phyloP scores from a whole-genome alignment of 2,797 vertebrate genomes.

The Podarcis lilfordi region DNA sequence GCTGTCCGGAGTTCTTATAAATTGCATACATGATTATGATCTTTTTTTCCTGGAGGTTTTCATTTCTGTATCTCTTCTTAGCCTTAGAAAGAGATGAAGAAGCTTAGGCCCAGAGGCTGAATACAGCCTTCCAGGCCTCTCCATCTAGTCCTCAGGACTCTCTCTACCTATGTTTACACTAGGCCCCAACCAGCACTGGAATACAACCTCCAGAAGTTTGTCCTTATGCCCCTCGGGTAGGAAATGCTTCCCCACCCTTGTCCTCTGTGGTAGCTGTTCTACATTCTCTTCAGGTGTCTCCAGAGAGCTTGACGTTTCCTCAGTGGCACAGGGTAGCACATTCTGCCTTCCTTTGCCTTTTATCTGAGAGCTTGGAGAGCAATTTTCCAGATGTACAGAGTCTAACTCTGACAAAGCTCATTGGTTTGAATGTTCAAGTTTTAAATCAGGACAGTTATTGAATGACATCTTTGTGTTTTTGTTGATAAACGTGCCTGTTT shows the following conservation, averaged over 20 bases:
- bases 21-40: neutral
- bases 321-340: neutral
- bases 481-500: neutral
- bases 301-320: neutral
- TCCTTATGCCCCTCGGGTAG: too few relatives aligned
- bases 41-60: neutral
- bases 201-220: too few relatives aligned
- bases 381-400: neutral
- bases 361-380: neutral
- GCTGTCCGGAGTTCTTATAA: neutral
- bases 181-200: too few relatives aligned
- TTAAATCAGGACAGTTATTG: neutral
- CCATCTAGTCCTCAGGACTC: too few relatives aligned
- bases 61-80: neutral
- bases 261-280: neutral
- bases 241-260: too few relatives aligned
- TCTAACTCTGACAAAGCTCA: neutral
- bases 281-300: neutral
- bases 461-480: neutral
- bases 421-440: neutral
- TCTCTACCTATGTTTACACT: too few relatives aligned
- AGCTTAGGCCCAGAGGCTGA: too few relatives aligned
- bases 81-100: neutral
- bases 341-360: neutral
- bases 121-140: too few relatives aligned